Conservation (phyloP, 2,797 vertebrate species). For the Picus viridis region DNA sequence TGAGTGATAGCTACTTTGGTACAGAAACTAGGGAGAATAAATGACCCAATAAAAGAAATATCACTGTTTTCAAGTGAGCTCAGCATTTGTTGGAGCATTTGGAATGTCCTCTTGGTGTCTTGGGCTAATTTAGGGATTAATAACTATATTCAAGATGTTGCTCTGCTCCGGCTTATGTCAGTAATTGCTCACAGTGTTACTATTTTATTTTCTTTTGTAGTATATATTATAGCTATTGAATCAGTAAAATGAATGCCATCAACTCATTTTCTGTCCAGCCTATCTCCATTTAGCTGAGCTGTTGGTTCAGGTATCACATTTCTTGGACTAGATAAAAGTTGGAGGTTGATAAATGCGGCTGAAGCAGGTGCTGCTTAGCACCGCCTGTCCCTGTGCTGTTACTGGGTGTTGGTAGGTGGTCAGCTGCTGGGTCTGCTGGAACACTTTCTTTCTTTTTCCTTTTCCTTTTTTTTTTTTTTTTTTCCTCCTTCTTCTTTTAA, state of each 20-base stretch:
- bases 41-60: not conserved
- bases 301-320: not conserved
- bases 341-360: not conserved
- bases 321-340: not conserved
- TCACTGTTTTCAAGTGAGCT: not conserved
- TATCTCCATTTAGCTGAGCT: not conserved
- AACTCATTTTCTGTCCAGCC: not conserved
- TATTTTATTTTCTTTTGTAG: no score
- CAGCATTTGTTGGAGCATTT: not conserved
- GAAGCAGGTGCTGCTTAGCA: not conserved
- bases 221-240: not conserved
- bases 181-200: not conserved
- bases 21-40: not conserved
- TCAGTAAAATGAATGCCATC: not conserved
- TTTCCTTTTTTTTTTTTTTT: no score
- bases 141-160: not conserved
- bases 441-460: no score
- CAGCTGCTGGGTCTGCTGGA: not conserved
- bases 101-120: not conserved
- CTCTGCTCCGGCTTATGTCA: not conserved
- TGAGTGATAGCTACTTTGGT: not conserved
- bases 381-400: not conserved
- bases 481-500: rapidly evolving
- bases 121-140: not conserved
- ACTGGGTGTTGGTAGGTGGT: not conserved